phyloP scores from a whole-genome alignment of 2,888 invertebrate genomes.

The Tethea ocularis region DNA sequence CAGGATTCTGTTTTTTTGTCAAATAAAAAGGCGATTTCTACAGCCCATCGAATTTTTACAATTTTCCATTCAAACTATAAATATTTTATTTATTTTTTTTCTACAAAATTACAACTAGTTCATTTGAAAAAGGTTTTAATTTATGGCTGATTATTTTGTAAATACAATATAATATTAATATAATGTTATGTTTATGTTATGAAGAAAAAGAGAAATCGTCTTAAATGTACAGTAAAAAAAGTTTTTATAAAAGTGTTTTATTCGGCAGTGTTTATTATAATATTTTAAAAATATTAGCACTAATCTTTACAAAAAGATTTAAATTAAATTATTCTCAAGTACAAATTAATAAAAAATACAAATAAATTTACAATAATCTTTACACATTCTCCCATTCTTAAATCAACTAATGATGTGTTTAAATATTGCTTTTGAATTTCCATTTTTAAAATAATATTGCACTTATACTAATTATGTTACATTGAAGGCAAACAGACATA shows the following conservation, averaged over 20 bases:
- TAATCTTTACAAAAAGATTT: constrained; percentile 9
- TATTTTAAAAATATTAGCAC: constrained; percentile 12
- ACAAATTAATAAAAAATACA: too few species aligned
- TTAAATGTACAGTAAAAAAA: constrained; percentile 13
- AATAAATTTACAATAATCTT: constrained; percentile 9
- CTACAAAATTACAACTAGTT: constrained; percentile 64
- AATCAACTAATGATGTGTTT: constrained; percentile 66
- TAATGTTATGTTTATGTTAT: constrained; percentile 10
- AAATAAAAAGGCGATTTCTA: constrained; percentile 66
- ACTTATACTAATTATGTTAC: constrained; percentile 52
- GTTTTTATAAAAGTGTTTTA: constrained; percentile 12
- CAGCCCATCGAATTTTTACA: constrained; percentile 55
- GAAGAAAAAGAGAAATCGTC: constrained; percentile 12
- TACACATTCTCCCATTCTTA: constrained; percentile 26
- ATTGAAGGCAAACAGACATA: background rate
- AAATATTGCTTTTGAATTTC: constrained; percentile 70
- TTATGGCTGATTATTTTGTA: constrained; percentile 51
- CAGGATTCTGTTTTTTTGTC: constrained; percentile 60
- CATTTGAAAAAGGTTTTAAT: constrained; percentile 42
- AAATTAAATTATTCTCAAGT: constrained; percentile 14
- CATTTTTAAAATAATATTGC: constrained; percentile 71
- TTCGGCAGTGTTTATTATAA: constrained; percentile 18
- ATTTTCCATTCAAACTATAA: constrained; percentile 26
- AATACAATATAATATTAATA: constrained; percentile 21
- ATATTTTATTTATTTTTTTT: constrained; percentile 36